Evolutionary conservation across 2,113 vertebrate species (phyloP).

Genomic region (Equus quagga): DNA sequence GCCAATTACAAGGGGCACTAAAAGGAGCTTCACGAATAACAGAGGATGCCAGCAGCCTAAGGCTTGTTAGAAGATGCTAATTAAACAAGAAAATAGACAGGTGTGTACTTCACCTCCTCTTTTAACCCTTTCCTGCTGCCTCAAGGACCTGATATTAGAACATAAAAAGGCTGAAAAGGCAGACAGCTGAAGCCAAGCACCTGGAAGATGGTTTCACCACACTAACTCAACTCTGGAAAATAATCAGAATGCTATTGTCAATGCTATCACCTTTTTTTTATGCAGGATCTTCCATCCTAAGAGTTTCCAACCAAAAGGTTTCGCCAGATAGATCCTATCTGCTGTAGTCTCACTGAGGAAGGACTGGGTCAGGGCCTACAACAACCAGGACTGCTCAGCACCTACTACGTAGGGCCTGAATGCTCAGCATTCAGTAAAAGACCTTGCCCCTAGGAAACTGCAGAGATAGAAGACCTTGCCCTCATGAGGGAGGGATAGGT

Average conservation of each 20-base stretch:
- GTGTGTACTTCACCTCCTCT: background rate
- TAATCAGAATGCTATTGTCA: conserved; percentile 14
- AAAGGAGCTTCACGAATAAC: conserved; percentile 5
- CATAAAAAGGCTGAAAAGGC: background rate
- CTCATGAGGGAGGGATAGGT: background rate
- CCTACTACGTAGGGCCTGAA: background rate
- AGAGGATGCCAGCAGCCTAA: background rate
- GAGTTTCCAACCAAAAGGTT: background rate
- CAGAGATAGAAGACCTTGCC: background rate
- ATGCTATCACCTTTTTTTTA: background rate
- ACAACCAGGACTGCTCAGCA: background rate
- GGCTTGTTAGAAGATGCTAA: conserved; percentile 16
- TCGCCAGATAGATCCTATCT: background rate
- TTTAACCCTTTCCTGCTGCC: background rate
- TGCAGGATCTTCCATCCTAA: background rate
- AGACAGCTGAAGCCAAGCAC: conserved; percentile 24
- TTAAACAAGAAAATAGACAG: conserved; percentile 27
- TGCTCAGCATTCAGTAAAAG: background rate
- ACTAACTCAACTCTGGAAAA: conserved; percentile 3
- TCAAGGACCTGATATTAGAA: background rate
- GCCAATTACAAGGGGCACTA: background rate
- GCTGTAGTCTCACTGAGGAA: background rate
- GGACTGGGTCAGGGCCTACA: background rate
- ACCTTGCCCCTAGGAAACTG: background rate
- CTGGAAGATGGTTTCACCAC: conserved; percentile 19